Conservation (phyloP, 2,113 vertebrate genomes). For the Carassius carassius region DNA sequence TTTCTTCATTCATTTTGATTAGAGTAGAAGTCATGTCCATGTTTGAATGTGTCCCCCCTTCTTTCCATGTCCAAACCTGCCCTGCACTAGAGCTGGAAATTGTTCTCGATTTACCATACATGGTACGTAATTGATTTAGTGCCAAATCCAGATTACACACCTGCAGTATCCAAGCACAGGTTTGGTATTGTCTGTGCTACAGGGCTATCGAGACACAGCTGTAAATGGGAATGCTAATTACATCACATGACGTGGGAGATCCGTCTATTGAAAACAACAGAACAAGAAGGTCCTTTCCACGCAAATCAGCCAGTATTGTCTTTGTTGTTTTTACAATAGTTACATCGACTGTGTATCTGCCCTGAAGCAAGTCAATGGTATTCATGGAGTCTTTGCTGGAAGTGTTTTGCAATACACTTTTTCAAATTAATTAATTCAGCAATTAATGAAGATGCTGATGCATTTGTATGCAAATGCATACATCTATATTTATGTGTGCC, state of each 20-base stretch:
- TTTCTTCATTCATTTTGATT: background rate
- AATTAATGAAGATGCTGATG: conserved; percentile 32
- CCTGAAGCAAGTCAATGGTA: conserved; percentile 29
- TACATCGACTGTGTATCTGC: conserved; percentile 2
- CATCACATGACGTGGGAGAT: conserved; percentile 16
- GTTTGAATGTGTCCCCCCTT: background rate
- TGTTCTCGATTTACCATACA: conserved; percentile 27
- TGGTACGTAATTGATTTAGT: conserved; percentile 36
- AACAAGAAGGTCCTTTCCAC: conserved; percentile 4
- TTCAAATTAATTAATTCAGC: background rate
- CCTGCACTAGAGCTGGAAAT: background rate
- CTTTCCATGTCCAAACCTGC: background rate
- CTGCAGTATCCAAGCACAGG: conserved; percentile 51
- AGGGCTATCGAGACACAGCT: conserved; percentile 23
- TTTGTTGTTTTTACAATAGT: conserved; percentile 34
- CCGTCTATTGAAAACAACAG: conserved; percentile 12
- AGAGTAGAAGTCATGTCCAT: background rate
- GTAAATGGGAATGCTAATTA: conserved; percentile 57
- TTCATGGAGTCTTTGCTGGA: conserved; percentile 16
- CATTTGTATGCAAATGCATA: background rate
- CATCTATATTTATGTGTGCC: background rate
- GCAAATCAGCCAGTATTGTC: conserved; percentile 40
- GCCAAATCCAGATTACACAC: conserved; percentile 57
- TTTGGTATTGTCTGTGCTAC: conserved; percentile 31
- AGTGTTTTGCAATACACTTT: conserved; percentile 31